Evolutionary conservation across 2,113 vertebrate species (phyloP), one percentile per base, ranked within the genome.

Genomic region (Epinephelus fuscoguttatus): DNA sequence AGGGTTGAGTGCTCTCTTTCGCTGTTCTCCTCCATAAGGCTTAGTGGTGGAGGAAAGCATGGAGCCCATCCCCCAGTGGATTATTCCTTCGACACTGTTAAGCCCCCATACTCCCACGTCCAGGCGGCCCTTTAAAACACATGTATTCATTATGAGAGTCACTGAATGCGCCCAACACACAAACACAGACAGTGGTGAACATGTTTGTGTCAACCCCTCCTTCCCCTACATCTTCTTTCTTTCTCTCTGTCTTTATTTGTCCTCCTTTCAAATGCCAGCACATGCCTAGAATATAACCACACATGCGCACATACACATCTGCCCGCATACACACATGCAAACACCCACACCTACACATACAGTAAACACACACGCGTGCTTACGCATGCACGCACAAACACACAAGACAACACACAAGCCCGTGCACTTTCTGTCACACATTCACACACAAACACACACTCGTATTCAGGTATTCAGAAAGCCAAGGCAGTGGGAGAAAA

Each of bases 51-150:
- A 87, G 88, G 75, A 84, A 88, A 87, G 75, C 79, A 86, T 57
- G 80, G 84, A 88, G 78, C 92, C 92, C 92, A 89, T 87, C 92
- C 91, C 93, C 92, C 92, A 84, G 83, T 90, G 91, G 91, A 94
- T 95, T 92, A 94, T 90, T 93, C 85, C 85, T 93, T 81, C 75
- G 59, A 82, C 88, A 85, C 82, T 86, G 86, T 84, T 93, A 92
- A 94, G 55, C 91, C 91, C 90, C 90, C 87, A 59, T 88, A 92
- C 92, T 85, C 92, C 91, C 89, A 93, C 91, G 72, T 84, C 83
- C 85, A 88, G 63, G 82, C 80, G 64, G 82, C 69, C 70, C 85
- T 85, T 62, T 45, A 45, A 88, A 90, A 92, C 86, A 91, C 89
- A 89, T 81, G 84, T 89, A 84, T 88, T 93, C 87, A 93, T 91